Evolutionary conservation across 2,888 invertebrate species (phyloP).

Genomic region (Agrypnus murinus): DNA sequence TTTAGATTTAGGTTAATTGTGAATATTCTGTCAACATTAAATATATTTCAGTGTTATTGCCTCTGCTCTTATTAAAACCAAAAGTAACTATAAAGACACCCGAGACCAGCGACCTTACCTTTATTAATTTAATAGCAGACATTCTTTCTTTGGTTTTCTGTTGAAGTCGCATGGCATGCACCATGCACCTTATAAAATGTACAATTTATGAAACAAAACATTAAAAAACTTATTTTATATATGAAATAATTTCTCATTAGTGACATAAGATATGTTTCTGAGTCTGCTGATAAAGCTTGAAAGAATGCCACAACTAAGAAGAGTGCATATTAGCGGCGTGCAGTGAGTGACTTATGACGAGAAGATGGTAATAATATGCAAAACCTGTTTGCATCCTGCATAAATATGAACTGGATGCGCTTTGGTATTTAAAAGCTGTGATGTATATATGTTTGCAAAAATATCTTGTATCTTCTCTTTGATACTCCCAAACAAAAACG

Average conservation of each 20-base stretch:
- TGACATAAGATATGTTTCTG: constrained; percentile 58
- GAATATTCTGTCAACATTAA: no score
- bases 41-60: no score
- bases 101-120: not conserved
- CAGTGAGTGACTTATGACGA: constrained; percentile 60
- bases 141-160: constrained; percentile 11
- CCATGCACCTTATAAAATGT: constrained; percentile 19
- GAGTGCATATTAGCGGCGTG: no score
- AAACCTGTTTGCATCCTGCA: constrained; percentile 54
- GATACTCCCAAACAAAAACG: no score
- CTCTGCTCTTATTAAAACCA: no score
- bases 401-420: constrained; percentile 13
- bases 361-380: constrained; percentile 56
- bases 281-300: constrained; percentile 60
- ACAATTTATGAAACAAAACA: no score
- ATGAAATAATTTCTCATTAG: constrained; percentile 61
- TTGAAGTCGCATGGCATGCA: not conserved
- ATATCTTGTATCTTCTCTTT: no score
- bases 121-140: constrained; percentile 20
- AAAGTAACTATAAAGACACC: no score
- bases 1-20: no score
- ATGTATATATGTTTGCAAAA: no score
- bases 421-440: not conserved
- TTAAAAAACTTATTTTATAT: no score
- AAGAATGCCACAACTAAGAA: constrained; percentile 50